Evolutionary conservation across 1,140 invertebrate species (phyloP).

Genomic region (Zaprionus lachaisei): DNA sequence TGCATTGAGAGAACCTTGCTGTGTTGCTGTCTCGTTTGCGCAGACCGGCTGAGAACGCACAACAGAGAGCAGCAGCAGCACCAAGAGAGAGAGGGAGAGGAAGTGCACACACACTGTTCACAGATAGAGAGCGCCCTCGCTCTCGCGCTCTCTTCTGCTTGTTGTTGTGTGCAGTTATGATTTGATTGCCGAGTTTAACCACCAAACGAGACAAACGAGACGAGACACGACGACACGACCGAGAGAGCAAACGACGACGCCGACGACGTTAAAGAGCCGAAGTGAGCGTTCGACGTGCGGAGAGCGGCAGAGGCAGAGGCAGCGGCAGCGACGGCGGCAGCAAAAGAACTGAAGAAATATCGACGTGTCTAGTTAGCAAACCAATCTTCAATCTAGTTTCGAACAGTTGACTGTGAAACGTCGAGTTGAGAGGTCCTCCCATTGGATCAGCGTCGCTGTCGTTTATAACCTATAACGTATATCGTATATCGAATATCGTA

Average conservation of each 20-base stretch:
- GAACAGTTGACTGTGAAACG: conserved; percentile 84
- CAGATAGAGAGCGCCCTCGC: conserved; percentile 29
- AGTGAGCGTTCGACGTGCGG: conserved; percentile 34
- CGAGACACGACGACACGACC: conserved; percentile 54
- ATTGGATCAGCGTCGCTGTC: conserved; percentile 72
- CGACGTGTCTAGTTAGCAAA: conserved; percentile 85
- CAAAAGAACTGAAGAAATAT: conserved; percentile 84
- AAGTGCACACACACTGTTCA: neutral
- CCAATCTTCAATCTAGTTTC: conserved; percentile 85
- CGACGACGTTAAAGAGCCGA: conserved; percentile 53
- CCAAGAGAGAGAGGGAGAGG: neutral
- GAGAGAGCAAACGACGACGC: conserved; percentile 23
- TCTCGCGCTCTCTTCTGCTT: neutral
- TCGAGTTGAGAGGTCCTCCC: conserved; percentile 82
- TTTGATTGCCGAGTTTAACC: conserved; percentile 83
- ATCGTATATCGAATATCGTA: conserved; percentile 42
- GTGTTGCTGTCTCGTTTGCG: conserved; percentile 23
- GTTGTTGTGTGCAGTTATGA: conserved; percentile 75
- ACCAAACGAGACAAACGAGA: conserved; percentile 73
- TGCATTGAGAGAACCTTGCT: conserved; percentile 40
- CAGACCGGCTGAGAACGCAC: neutral
- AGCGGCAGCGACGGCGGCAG: conserved; percentile 47
- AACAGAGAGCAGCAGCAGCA: neutral
- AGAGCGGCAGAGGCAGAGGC: conserved; percentile 31
- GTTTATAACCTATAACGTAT: conserved; percentile 36